Base-by-base conservation (phyloP, 2,888 invertebrate species). In the Nomada ruficornis region DNA sequence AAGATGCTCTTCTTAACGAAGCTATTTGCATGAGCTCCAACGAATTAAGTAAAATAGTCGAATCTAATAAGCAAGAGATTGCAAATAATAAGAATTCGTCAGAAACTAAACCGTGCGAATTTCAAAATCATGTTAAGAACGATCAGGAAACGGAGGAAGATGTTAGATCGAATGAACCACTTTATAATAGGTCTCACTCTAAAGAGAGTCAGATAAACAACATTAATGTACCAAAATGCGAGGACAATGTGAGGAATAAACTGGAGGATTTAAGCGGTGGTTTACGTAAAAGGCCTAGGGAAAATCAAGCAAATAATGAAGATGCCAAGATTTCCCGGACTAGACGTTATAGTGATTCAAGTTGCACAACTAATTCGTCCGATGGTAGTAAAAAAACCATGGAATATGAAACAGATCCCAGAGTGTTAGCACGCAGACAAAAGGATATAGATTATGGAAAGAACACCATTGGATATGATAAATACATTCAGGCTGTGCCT, bases 371-470 rank as follows among this genome's bases (percentile, higher is more conserved):
- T 15, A 88, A 90, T 64, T 92, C 93, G 9, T 91, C 90, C 60
- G 80, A 87, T 9, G 85, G 86, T 15, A 80, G 87, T 9, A 92
- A 79, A 72, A 91, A 78, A 60, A 88, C 81, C 57, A 20, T 87
- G 52, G 95, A 95, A 87, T 90, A 94, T 47, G 98, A 98, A 94
- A 96, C 95, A 10, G 97, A 98, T 94, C 95, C 96, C 20, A 94
- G 91, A 4, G 94, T 97, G 36, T 94, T 99, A 78, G 94, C 95
- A 57, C 95, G 98, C 83, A 95, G 98, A 60, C 98, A 98, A 92
- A 98, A 98, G 94, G 98, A 98, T 94, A 97, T 99, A 90, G 98
- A 98, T 93, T 99, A 98, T 94, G 99, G 99, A 15, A 98, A 98
- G 94, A 98, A 98, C 91, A 98, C 98, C 44, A 94, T 96, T 85